Base-by-base conservation (phyloP, 2,113 vertebrate species). In the Rousettus leschenaultii region DNA sequence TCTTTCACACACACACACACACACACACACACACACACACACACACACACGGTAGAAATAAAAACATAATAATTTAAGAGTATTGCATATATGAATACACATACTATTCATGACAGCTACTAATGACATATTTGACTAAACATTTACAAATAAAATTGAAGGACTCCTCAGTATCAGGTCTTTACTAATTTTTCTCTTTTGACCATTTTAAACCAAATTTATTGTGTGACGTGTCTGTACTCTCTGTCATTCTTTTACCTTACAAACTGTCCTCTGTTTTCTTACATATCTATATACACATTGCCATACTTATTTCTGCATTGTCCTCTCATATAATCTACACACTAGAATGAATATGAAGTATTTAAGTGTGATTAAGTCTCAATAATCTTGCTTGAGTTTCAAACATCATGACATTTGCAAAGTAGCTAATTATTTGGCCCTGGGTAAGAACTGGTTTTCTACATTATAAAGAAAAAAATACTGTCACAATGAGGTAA, bases 391-490 rank as follows among this genome's bases (percentile, higher is more conserved):
- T 55, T 35, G 30, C 9, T 16, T 19, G 11, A 40, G 7, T 66
- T 95, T 96, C 59, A 71, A 85, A 71, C 7, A 75, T 90, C 77
- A 65, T 63, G 48, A 83, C 45, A 82, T 55, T 86, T 85, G 7
- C 74, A 35, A 94, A 94, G 22, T 80, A 93, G 53, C 5, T 77
- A 89, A 80, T 74, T 93, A 84, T 75, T 35, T 89, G 51, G 13
- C 33, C 61, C 38, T 97, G 51, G 13, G 92, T 86, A 90, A 78
- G 79, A 85, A 74, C 48, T 86, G 51, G 38, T 77, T 93, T 97
- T 92, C 74, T 40, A 95, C 51, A 89, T 95, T 82, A 94, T 84
- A 48, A 89, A 43, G 80, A 79, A 92, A 59, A 79, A 97, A 97
- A 48, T 16, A 48, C 43, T 91, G 91, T 88, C 89, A 91, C 38